Evolutionary conservation across 2,113 vertebrate species (phyloP), one percentile per base, ranked within the genome.

Genomic region (Hiodon tergisus): DNA sequence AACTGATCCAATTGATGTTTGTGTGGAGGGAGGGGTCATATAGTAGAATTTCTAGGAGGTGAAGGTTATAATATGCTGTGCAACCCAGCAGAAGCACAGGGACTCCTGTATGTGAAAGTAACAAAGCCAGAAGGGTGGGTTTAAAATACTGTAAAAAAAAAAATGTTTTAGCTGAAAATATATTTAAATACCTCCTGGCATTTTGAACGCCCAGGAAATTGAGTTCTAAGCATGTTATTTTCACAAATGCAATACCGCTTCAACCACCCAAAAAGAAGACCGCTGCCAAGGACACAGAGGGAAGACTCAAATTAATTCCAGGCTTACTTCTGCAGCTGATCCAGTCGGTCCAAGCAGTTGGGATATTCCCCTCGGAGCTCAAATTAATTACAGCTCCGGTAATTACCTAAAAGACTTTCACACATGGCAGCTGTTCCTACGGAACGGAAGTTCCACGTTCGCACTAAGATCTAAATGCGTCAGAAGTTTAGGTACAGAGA

Each of bases 381-480:
- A 52, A 48, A 66, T 55, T 53, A 74, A 57, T 54, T 66, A 74
- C 72, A 55, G 62, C 2, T 8, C 62, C 13, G 7, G 72, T 67
- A 74, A 74, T n/a, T 47, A 31, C 17, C 63, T 58, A n/a, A 57
- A 31, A 6, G 2, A 10, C 16, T 55, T 31, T 2, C 6, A 17
- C 31, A 74, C 31, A 3, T 54, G 71, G 6, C 8, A 14, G 58
- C 69, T 11, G 31, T 10, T 71, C 3, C 55, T 59, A 17, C 17
- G 4, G 3, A 11, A 58, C 31, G 6, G 6, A 17, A 16, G 13
- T n/a, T 5, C 16, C 61, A 16, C 2, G 0, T 0, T 6, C 3
- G 61, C 6, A 63, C 13, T n/a, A 6, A 59, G 6, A 63, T 3
- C 6, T 6, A 3, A 4, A 63, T n/a, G 14, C 7, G 14, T 10